Percentiles rank a stretch among this genome's conserved stretches.
These are phyloP conservation scores for Oligia strigilis DNA, from an alignment of 2,888 invertebrate species.

Conservation along the genomic window DNA sequence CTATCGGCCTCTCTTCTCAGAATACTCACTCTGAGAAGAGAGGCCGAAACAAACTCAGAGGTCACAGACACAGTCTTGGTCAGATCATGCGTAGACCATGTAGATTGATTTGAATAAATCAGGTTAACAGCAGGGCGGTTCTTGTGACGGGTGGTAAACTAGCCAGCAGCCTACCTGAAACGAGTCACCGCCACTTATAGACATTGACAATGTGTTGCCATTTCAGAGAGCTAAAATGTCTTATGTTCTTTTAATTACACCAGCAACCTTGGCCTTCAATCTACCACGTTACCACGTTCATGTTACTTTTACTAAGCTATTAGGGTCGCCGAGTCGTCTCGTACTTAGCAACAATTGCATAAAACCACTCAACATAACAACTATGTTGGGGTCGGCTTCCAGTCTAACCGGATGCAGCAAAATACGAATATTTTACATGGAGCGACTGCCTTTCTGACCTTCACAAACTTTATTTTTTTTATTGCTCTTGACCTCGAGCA, in stretches of 20 bases:
- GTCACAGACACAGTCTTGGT: not conserved
- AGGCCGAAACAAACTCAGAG: not conserved
- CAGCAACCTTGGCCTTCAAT: not conserved
- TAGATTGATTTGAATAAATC: not conserved
- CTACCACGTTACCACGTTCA: not conserved
- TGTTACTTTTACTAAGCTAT: slow-evolving; percentile 52
- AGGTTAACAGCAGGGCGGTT: not conserved
- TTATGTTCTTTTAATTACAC: not conserved
- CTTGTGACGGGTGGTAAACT: not conserved
- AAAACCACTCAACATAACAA: slow-evolving; percentile 38
- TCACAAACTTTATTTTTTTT: not conserved
- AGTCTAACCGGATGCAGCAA: not conserved
- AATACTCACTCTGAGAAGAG: too few relatives aligned
- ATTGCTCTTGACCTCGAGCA: too few relatives aligned
- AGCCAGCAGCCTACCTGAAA: not conserved
- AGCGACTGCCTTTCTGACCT: not conserved
- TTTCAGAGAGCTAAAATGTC: not conserved
- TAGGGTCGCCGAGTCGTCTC: slow-evolving; percentile 43
- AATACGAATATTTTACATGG: not conserved
- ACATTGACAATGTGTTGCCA: not conserved
- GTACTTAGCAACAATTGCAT: slow-evolving; percentile 39
- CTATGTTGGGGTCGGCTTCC: not conserved
- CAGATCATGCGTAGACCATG: not conserved
- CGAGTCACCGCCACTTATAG: not conserved
- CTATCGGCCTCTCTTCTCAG: too few relatives aligned